These are phyloP conservation scores for Sebastes umbrosus DNA, from an alignment of 2,797 vertebrate genomes.

Conservation along the genomic window DNA sequence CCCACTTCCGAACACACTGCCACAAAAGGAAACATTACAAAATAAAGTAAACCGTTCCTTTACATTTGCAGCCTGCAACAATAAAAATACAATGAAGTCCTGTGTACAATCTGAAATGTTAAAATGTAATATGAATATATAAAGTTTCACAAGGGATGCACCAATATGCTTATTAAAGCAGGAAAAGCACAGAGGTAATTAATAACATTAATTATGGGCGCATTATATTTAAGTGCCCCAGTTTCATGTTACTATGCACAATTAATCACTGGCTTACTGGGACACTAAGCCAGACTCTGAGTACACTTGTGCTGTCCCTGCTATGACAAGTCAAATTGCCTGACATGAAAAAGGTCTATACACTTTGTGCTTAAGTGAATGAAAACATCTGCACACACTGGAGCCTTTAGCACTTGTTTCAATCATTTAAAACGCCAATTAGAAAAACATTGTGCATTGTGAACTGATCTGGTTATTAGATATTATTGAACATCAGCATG, in stretches of 20 bases:
- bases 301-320: background rate
- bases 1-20: background rate
- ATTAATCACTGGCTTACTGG: background rate
- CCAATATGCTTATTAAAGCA: background rate
- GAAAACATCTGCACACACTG: slow-evolving; percentile 2
- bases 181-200: background rate
- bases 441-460: background rate
- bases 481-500: background rate
- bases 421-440: background rate
- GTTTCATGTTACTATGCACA: background rate
- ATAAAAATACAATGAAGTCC: slow-evolving; percentile 9
- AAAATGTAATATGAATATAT: slow-evolving; percentile 8
- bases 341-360: background rate
- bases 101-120: slow-evolving; percentile 37
- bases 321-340: background rate
- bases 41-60: slow-evolving; percentile 12
- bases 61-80: slow-evolving; percentile 9
- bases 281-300: background rate
- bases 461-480: background rate
- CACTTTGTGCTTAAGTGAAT: background rate
- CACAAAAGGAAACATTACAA: background rate
- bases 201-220: background rate
- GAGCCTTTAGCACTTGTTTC: background rate
- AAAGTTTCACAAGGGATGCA: background rate
- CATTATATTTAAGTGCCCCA: background rate